Conservation (phyloP, 2,113 vertebrate genomes). For the Melanostigma gelatinosum region DNA sequence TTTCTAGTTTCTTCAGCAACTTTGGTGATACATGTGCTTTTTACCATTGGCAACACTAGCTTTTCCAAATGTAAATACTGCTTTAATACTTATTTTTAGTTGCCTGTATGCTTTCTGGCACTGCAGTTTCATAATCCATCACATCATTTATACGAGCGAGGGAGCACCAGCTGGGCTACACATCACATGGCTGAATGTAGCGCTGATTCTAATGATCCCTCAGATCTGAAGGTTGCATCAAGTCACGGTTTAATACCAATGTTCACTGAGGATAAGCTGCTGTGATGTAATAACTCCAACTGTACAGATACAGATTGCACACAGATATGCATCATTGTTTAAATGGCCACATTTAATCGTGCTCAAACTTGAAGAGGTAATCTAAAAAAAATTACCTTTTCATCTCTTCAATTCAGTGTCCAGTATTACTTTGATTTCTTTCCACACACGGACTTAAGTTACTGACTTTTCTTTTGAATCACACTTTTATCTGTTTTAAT, state of each 20-base stretch:
- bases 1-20: not conserved
- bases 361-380: not conserved
- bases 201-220: conserved; percentile 45
- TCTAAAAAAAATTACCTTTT: not conserved
- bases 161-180: conserved; percentile 49
- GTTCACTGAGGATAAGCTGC: conserved; percentile 45
- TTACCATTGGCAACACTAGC: not conserved
- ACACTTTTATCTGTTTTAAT: not conserved
- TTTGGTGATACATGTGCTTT: conserved; percentile 2
- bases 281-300: conserved; percentile 53
- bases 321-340: conserved; percentile 13
- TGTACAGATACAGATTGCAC: conserved; percentile 23
- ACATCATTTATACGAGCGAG: not conserved
- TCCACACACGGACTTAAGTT: not conserved
- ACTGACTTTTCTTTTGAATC: conserved; percentile 1
- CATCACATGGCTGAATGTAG: conserved; percentile 27
- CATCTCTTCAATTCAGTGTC: not conserved
- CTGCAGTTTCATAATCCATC: conserved; percentile 25
- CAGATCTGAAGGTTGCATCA: conserved; percentile 43
- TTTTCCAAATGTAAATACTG: conserved; percentile 7
- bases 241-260: conserved; percentile 45
- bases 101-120: not conserved
- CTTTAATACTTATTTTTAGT: not conserved
- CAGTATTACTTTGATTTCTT: not conserved
- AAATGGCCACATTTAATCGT: not conserved